phyloP scores from a whole-genome alignment of 2,113 vertebrate genomes.

The Ciconia maguari region DNA sequence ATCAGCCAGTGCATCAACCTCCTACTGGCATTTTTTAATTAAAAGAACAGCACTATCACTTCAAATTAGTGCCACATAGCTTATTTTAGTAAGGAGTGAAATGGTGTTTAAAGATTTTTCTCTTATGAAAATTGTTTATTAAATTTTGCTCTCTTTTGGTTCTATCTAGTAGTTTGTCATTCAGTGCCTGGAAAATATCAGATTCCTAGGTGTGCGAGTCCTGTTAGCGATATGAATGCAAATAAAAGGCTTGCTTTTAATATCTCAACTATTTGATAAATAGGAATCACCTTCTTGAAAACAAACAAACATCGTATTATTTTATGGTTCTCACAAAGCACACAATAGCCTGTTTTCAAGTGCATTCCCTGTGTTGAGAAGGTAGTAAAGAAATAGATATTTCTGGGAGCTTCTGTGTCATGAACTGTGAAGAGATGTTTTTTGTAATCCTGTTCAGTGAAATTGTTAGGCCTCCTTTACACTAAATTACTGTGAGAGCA shows the following conservation, averaged over 20 bases:
- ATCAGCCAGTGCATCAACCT: conserved; percentile 19
- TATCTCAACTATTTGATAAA: neutral
- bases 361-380: neutral
- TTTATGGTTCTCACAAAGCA: neutral
- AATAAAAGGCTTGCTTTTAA: conserved; percentile 14
- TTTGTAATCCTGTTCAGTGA: neutral
- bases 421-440: neutral
- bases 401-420: conserved; percentile 15
- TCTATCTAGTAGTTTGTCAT: neutral
- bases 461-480: neutral
- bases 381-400: neutral
- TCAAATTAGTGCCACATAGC: conserved; percentile 54
- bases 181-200: neutral
- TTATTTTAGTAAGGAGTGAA: conserved; percentile 11
- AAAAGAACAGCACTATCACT: conserved; percentile 56
- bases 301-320: neutral
- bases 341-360: neutral
- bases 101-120: conserved; percentile 21
- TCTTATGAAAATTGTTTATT: conserved; percentile 3
- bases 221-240: neutral
- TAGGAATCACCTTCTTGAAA: neutral
- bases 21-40: conserved; percentile 58
- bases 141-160: neutral
- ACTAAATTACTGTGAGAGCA: neutral
- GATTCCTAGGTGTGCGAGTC: neutral